Evolutionary conservation across 2,888 invertebrate genomes (phyloP), one percentile per base, ranked within the genome.

Genomic region (Drosophila koepferae): DNA sequence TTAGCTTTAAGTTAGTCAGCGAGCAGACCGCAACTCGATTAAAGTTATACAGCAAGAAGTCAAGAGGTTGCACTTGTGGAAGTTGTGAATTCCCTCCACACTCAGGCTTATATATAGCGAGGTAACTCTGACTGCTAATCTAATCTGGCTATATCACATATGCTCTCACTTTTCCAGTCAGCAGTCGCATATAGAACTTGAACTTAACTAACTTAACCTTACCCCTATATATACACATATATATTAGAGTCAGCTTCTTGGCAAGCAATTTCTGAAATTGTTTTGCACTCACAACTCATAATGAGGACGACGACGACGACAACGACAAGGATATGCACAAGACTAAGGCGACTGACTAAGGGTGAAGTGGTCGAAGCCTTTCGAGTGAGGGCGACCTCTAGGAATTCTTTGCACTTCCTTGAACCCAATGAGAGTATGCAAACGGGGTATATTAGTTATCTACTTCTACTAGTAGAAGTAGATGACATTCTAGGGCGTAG

Each of bases 191-290:
- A 49, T 31, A 18, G 55, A 9, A 12, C 38, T 56, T 43, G 38
- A 38, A 28, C 41, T 9, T 16, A 10, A 34, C 16, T 6, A 41
- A 23, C 7, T 40, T 28, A 51, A 38, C 43, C 43, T 58, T 51
- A 49, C 40, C 48, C 44, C 41, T 23, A 20, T 44, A 20, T 44
- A 20, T 12, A 10, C n/a, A n/a, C n/a, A n/a, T 43, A 5, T 43
- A 18, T 4, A 12, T 12, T 20, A 23, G 14, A 8, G n/a, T 43
- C 40, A 44, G 53, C 59, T 70, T 76, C 69, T 81, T 84, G 80
- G 69, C 75, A 84, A 69, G 75, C 80, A 84, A 84, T 82, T 74
- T 83, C 75, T 69, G 72, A 86, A 84, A 84, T 86, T 86, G 85
- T 86, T 84, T 84, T 70, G 74, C 77, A 81, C 87, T 75, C 72